Evolutionary conservation across 2,888 invertebrate genomes (phyloP).

Genomic region (Plemyria rubiginata): DNA sequence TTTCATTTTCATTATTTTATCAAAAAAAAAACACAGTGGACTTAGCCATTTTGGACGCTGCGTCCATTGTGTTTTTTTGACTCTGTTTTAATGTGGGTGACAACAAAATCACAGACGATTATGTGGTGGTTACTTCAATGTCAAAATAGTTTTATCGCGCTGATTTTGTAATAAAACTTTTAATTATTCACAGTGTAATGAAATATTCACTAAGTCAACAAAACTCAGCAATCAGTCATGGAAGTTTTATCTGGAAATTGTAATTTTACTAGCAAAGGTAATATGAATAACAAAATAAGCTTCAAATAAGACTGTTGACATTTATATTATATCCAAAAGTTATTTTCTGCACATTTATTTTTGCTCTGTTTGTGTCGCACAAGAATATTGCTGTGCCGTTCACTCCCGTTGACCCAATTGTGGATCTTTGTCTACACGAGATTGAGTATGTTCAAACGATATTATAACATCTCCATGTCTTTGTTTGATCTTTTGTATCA

Average conservation of each 20-base stretch:
- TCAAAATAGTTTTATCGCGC: constrained; percentile 1
- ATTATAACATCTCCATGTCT: constrained; percentile 1
- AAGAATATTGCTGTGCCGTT: constrained; percentile 43
- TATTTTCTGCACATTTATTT: constrained; percentile 24
- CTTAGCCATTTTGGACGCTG: background rate
- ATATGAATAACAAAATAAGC: constrained; percentile 8
- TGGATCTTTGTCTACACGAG: constrained; percentile 42
- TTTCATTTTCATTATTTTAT: no score
- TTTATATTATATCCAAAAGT: constrained; percentile 15
- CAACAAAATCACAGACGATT: background rate
- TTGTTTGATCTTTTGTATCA: constrained; percentile 10
- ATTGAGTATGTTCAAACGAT: constrained; percentile 28
- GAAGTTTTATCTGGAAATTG: constrained; percentile 17
- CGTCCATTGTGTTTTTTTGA: no score
- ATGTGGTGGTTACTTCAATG: background rate
- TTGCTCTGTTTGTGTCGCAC: constrained; percentile 43
- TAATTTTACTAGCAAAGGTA: constrained; percentile 12
- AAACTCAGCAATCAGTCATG: constrained; percentile 14
- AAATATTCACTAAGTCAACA: constrained; percentile 1
- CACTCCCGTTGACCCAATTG: constrained; percentile 50
- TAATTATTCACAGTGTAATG: background rate
- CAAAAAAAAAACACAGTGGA: no score
- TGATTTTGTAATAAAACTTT: constrained; percentile 3
- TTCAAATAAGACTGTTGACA: constrained; percentile 18
- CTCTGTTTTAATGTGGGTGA: background rate